A percentile compares a stretch with the other conserved stretches of the same genome.
Conservation (phyloP, 2,888 invertebrate species). For the Conistra vaccinii region DNA sequence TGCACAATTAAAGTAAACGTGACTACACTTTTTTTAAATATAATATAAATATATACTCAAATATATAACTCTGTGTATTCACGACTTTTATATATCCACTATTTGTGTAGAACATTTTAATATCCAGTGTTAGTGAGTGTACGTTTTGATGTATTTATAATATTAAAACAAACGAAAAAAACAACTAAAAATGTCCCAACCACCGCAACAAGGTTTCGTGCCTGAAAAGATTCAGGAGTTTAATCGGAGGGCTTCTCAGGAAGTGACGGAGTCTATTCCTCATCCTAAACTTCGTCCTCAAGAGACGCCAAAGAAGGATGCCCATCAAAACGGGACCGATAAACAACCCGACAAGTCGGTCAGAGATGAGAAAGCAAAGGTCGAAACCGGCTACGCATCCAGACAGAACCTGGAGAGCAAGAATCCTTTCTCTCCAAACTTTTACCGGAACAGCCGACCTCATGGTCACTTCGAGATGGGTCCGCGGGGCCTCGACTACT, state of each 20-base stretch:
- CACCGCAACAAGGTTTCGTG: conserved; percentile 85
- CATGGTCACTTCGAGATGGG: conserved; percentile 90
- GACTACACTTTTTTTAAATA: conserved; percentile 61
- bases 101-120: conserved; percentile 64
- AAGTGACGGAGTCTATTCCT: conserved; percentile 78
- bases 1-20: conserved; percentile 64
- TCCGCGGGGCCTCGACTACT: conserved; percentile 87
- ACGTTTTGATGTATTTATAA: conserved; percentile 68
- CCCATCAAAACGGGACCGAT: conserved; percentile 74
- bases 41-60: conserved; percentile 52
- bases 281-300: conserved; percentile 70
- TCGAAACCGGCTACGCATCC: conserved; percentile 72
- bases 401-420: conserved; percentile 81
- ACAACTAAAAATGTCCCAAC: conserved; percentile 83
- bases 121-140: conserved; percentile 66
- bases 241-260: conserved; percentile 85
- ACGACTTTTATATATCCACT: conserved; percentile 65
- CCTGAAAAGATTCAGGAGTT: conserved; percentile 87
- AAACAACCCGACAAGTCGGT: conserved; percentile 68
- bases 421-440: conserved; percentile 86
- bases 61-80: conserved; percentile 65
- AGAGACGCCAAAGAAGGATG: conserved; percentile 79
- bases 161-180: conserved; percentile 62
- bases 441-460: conserved; percentile 80
- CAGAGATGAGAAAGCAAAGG: conserved; percentile 76